Evolutionary conservation across 2,888 invertebrate genomes (phyloP).

Genomic region (Colletes collaris): DNA sequence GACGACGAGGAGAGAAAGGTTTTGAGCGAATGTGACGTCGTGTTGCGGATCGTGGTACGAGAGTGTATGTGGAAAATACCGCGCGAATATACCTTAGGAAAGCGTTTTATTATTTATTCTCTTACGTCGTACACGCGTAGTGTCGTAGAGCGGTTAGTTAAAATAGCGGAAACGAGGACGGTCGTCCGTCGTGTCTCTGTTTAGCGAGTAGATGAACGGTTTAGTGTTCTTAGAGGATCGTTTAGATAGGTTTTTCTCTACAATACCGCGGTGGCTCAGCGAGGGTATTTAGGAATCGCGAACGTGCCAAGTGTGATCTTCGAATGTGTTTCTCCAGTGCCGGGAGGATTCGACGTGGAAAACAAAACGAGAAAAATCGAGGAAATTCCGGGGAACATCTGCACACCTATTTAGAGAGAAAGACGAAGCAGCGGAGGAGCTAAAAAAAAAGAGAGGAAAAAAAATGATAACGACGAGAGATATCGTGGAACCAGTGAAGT

Average conservation of each 20-base stretch:
- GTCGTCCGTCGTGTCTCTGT: constrained; percentile 76
- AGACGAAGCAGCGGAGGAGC: background rate
- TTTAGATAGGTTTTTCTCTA: constrained; percentile 78
- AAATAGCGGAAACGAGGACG: constrained; percentile 39
- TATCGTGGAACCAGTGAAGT: constrained; percentile 54
- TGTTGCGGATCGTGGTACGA: constrained; percentile 54
- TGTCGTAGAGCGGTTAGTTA: constrained; percentile 75
- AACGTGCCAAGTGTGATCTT: constrained; percentile 72
- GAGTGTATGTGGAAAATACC: constrained; percentile 55
- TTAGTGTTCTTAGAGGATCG: constrained; percentile 78
- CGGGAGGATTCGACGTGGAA: constrained; percentile 36
- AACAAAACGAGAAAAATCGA: constrained; percentile 20
- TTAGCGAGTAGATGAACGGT: constrained; percentile 76
- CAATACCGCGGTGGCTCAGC: constrained; percentile 78
- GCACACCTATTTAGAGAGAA: constrained; percentile 9
- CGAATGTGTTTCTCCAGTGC: constrained; percentile 56
- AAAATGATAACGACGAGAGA: background rate
- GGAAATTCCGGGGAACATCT: constrained; percentile 2
- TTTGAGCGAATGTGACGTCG: constrained; percentile 26
- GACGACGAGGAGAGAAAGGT: constrained; percentile 32
- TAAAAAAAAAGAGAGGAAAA: constrained; percentile 15
- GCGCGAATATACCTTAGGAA: constrained; percentile 67
- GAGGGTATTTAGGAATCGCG: constrained; percentile 67
- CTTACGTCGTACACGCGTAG: constrained; percentile 76
- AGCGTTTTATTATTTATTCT: constrained; percentile 82